Evolutionary conservation across 2,888 invertebrate genomes (phyloP), one percentile per base, ranked within the genome.

Genomic region (Sisyra terminalis): DNA sequence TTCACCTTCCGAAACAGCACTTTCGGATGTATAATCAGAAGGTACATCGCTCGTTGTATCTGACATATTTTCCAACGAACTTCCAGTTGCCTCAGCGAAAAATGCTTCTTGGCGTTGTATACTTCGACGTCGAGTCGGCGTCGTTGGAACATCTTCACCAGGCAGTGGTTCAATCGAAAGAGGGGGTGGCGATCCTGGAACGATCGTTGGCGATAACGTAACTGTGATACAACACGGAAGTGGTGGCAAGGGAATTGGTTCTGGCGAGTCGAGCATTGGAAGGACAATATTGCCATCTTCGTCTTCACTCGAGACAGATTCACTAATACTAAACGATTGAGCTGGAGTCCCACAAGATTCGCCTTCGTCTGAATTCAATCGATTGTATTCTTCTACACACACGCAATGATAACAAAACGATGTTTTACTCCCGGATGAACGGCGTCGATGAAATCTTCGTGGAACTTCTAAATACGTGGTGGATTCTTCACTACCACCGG

Each of bases 101-200:
- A 86, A 77, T 1, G 86, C 86, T 61, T 85, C 84, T 58, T 87
- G 87, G 13, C 87, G 71, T 44, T 81, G 79, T 53, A 84, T 80
- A 6, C 84, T 83, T 45, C 80, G 74, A 48, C 83, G 69, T 41
- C 85, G 58, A 11, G 57, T 57, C n/a, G 48, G 32, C 8, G 58
- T 54, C 11, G 56, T 53, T 45, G 55, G 51, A 29, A 53, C 50
- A 44, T 61, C 59, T 30, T 55, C 55, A 18, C 58, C 55, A 6
- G 71, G 70, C 49, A 72, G 71, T 29, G 70, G 62, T 55, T 75
- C 73, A 49, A 74, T 70, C 45, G 72, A 64, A 18, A 68, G 67
- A 40, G 43, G 46, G 30, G 43, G 40, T 32, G 40, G 40, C 10
- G 40, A 40, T 18, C 18, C 9, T 7, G 17, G 42, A n/a, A 24